phyloP scores from a whole-genome alignment of 2,113 vertebrate species.

The Ancistrus triradiatus region DNA sequence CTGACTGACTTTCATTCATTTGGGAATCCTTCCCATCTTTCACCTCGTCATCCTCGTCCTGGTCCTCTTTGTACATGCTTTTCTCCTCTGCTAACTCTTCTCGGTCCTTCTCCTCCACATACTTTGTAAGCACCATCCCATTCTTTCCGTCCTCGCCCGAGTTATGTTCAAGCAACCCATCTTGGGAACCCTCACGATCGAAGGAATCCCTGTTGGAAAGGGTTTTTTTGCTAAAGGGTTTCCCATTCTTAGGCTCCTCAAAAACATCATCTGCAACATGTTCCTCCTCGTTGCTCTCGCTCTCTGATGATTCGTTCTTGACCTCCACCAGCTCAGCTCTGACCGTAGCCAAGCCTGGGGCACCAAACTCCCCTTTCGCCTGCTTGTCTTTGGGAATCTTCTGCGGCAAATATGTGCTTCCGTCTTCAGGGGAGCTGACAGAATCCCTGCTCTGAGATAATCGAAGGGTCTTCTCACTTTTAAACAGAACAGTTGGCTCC shows the following conservation, averaged over 20 bases:
- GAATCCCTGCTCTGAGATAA: slow-evolving; percentile 26
- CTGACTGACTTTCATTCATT: slow-evolving; percentile 15
- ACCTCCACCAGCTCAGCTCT: slow-evolving; percentile 68
- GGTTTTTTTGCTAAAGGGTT: neutral
- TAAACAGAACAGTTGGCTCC: slow-evolving; percentile 25
- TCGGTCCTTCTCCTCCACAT: neutral
- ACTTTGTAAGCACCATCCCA: neutral
- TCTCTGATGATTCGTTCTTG: slow-evolving; percentile 77
- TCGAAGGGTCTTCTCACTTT: slow-evolving; percentile 27
- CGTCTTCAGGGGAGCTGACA: slow-evolving; percentile 16
- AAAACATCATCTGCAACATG: slow-evolving; percentile 47
- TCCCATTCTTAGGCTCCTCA: slow-evolving; percentile 46
- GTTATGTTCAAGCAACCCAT: neutral
- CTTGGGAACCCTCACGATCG: too few species aligned
- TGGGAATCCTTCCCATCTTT: neutral
- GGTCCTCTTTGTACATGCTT: neutral
- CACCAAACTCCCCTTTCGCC: neutral
- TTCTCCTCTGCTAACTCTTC: neutral
- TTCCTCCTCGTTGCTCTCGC: slow-evolving; percentile 65
- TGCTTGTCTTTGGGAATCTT: neutral
- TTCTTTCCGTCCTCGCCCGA: neutral
- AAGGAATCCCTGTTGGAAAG: too few species aligned
- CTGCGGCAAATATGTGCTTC: neutral
- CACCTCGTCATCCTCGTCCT: neutral
- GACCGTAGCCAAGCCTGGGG: slow-evolving; percentile 45